A percentile compares a stretch with the other conserved stretches of the same genome.
Conservation (phyloP, 2,888 invertebrate genomes). For the Monochamus alternatus region DNA sequence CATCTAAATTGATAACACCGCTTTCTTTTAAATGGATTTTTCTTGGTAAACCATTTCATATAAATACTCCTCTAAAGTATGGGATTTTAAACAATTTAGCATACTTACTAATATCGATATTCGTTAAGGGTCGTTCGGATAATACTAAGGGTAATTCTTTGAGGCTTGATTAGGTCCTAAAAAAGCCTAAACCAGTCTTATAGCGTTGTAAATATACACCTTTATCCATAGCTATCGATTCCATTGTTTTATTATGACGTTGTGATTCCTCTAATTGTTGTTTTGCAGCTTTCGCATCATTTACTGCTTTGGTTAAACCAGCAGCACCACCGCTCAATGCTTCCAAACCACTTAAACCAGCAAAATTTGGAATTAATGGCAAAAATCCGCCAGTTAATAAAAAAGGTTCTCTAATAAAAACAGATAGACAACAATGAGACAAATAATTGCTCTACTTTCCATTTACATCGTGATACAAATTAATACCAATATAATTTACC, state of each 20-base stretch:
- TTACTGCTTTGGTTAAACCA: conserved; percentile 55
- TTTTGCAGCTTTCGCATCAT: conserved; percentile 51
- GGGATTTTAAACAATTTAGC: conserved; percentile 1
- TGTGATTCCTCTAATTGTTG: conserved; percentile 21
- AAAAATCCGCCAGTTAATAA: no score
- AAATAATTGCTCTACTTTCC: no score
- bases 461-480: no score
- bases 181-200: conserved; percentile 12
- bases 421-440: no score
- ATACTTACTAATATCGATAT: neutral
- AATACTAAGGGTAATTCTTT: neutral
- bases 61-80: conserved; percentile 24
- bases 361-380: conserved; percentile 47
- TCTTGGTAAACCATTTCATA: conserved; percentile 26
- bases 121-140: neutral
- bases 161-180: neutral
- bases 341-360: conserved; percentile 50
- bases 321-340: conserved; percentile 50
- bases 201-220: conserved; percentile 27
- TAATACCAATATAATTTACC: no score
- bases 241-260: conserved; percentile 56
- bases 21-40: conserved; percentile 14
- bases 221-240: conserved; percentile 34
- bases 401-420: no score
- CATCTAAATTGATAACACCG: conserved; percentile 36